Evolutionary conservation across 2,113 vertebrate genomes (phyloP).

Genomic region (Nicator chloris): DNA sequence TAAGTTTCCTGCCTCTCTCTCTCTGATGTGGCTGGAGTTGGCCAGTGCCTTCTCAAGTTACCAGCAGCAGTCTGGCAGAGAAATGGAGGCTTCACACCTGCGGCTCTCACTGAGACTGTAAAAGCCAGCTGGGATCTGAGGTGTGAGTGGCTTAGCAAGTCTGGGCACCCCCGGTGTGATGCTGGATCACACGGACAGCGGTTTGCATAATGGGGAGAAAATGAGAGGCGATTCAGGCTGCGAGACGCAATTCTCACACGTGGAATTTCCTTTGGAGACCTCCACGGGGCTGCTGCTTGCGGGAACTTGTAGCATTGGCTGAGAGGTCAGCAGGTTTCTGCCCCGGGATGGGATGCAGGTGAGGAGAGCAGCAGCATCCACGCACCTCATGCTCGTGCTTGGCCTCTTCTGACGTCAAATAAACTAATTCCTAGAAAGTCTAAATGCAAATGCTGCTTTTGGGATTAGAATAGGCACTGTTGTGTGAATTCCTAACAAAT

Average conservation of each 20-base stretch:
- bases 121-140: not conserved
- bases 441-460: not conserved
- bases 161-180: not conserved
- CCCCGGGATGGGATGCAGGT: not conserved
- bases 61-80: not conserved
- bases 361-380: not conserved
- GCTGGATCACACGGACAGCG: not conserved
- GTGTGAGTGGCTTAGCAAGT: not conserved
- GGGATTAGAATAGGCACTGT: not conserved
- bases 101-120: not conserved
- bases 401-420: not conserved
- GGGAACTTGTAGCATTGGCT: not conserved
- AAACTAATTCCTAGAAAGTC: not conserved
- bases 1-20: not conserved
- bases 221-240: not conserved
- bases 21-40: not conserved
- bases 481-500: not conserved
- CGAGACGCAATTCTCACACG: not conserved
- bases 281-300: not conserved
- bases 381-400: accelerated
- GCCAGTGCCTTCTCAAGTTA: not conserved
- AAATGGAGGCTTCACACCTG: not conserved
- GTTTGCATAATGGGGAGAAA: not conserved
- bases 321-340: not conserved
- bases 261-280: not conserved